Evolutionary conservation across 2,797 vertebrate genomes (phyloP).

Genomic region (Todus mexicanus): DNA sequence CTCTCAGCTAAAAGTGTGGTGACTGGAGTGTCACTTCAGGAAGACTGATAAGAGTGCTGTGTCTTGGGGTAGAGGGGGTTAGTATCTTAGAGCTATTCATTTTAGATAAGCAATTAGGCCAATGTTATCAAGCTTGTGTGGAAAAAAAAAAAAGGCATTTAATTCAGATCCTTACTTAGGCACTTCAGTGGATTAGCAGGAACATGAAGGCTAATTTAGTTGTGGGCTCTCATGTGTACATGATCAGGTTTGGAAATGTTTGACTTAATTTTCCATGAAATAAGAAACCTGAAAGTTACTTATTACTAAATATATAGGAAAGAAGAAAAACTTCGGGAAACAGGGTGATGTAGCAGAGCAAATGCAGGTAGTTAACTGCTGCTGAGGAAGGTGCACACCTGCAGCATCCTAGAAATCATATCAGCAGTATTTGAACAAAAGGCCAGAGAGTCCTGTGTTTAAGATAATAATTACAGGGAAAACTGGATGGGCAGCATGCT

Average conservation of each 20-base stretch:
- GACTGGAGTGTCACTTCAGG: conserved; percentile 23
- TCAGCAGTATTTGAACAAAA: conserved; percentile 8
- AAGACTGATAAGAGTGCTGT: background rate
- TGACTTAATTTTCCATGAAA: background rate
- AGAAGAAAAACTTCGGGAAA: background rate
- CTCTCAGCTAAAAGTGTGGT: conserved; percentile 7
- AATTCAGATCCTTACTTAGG: background rate
- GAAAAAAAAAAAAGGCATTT: background rate
- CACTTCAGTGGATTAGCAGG: background rate
- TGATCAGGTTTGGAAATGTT: background rate
- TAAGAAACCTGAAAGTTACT: background rate
- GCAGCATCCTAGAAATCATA: conserved; percentile 34
- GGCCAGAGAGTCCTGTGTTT: conserved; percentile 6
- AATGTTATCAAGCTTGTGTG: background rate
- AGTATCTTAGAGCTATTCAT: background rate
- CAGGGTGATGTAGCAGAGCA: background rate
- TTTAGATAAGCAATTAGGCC: conserved; percentile 26
- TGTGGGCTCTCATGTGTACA: background rate
- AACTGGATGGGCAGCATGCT: background rate
- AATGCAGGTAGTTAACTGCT: background rate
- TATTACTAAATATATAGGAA: background rate
- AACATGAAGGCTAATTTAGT: background rate
- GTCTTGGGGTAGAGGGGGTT: background rate
- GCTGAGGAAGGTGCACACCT: conserved; percentile 21
- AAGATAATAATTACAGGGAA: conserved; percentile 59